phyloP scores from a whole-genome alignment of 2,113 vertebrate genomes.

The Petaurus breviceps region DNA sequence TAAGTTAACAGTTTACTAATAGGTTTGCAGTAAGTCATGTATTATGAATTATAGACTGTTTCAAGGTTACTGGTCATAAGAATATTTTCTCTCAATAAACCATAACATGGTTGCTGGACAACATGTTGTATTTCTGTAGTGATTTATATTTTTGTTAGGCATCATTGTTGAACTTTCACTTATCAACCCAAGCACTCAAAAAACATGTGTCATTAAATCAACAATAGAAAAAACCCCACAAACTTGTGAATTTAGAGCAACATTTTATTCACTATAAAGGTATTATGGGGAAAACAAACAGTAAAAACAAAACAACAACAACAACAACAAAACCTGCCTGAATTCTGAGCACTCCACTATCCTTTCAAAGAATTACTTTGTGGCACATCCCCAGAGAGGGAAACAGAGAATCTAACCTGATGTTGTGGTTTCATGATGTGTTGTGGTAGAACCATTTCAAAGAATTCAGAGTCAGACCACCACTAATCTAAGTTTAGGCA shows the following conservation, averaged over 20 bases:
- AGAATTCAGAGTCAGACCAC: no score
- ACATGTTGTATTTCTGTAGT: slow-evolving; percentile 53
- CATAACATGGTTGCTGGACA: slow-evolving; percentile 83
- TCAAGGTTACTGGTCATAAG: slow-evolving; percentile 63
- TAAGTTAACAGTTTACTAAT: slow-evolving; percentile 79
- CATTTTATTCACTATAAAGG: slow-evolving; percentile 8
- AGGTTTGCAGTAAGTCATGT: slow-evolving; percentile 68
- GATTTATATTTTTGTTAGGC: slow-evolving; percentile 49
- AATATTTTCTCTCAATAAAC: slow-evolving; percentile 65
- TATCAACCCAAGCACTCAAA: slow-evolving; percentile 61
- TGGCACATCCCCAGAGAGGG: background rate
- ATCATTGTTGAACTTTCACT: slow-evolving; percentile 59
- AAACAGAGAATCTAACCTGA: background rate
- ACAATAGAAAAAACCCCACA: slow-evolving; percentile 37
- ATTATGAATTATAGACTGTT: slow-evolving; percentile 64
- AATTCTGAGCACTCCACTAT: background rate
- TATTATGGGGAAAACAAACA: background rate
- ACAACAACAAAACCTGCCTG: background rate
- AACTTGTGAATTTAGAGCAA: slow-evolving; percentile 6
- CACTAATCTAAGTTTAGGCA: no score
- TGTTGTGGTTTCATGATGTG: no score
- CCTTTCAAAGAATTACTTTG: background rate
- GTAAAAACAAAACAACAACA: background rate
- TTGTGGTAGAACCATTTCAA: no score
- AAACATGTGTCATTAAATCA: slow-evolving; percentile 71